phyloP scores from a whole-genome alignment of 2,797 vertebrate species.

The Staurois parvus region DNA sequence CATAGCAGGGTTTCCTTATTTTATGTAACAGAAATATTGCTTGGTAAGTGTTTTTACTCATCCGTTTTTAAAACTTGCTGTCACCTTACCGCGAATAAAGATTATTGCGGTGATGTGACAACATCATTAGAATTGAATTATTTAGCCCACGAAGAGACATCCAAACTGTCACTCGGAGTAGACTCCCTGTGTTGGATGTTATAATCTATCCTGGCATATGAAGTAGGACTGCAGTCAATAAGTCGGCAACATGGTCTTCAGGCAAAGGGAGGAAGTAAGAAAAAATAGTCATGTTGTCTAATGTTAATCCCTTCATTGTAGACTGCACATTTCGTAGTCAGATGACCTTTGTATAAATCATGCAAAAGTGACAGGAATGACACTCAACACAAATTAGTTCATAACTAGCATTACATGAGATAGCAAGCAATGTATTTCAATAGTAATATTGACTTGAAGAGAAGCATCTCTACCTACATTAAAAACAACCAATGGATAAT shows the following conservation, averaged over 20 bases:
- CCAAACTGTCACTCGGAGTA: slow-evolving; percentile 36
- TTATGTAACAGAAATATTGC: not conserved
- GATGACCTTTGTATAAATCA: slow-evolving; percentile 43
- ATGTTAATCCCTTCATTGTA: slow-evolving; percentile 34
- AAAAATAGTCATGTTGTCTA: slow-evolving; percentile 15
- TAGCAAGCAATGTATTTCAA: not conserved
- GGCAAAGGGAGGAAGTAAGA: slow-evolving; percentile 38
- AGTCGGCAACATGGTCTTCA: slow-evolving; percentile 34
- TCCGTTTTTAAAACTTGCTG: slow-evolving; percentile 30
- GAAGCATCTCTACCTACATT: no score
- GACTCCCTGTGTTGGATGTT: slow-evolving; percentile 2
- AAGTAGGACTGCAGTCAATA: slow-evolving; percentile 44
- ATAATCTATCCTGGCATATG: slow-evolving; percentile 47
- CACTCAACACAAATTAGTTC: not conserved
- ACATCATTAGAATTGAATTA: slow-evolving; percentile 57
- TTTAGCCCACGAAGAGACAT: slow-evolving; percentile 48
- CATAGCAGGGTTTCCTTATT: no score
- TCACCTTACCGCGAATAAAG: slow-evolving; percentile 39
- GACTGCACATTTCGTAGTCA: slow-evolving; percentile 37
- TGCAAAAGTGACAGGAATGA: not conserved
- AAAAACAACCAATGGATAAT: no score
- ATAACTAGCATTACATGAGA: not conserved
- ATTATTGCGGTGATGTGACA: slow-evolving; percentile 56
- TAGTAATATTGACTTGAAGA: no score
- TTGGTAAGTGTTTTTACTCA: slow-evolving; percentile 17